phyloP scores from a whole-genome alignment of 2,113 vertebrate genomes.

The Abramis brama region DNA sequence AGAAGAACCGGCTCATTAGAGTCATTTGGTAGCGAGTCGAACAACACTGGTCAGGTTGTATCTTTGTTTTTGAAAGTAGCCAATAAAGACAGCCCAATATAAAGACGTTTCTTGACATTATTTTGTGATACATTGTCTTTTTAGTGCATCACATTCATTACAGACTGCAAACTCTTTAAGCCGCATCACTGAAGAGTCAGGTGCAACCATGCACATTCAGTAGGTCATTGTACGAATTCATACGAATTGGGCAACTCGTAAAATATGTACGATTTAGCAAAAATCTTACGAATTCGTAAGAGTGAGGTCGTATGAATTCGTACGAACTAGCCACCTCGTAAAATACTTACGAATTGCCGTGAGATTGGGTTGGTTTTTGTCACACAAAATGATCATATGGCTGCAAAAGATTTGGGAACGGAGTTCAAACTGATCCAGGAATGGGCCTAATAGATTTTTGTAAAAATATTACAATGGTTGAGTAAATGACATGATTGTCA shows the following conservation, averaged over 20 bases:
- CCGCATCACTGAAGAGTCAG: background rate
- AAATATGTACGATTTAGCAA: too few species aligned
- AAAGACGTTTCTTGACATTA: background rate
- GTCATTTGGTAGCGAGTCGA: background rate
- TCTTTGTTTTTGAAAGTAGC: background rate
- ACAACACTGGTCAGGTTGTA: background rate
- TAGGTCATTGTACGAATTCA: too few species aligned
- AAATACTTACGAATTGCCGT: too few species aligned
- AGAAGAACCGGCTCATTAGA: background rate
- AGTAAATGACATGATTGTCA: background rate
- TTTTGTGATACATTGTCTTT: background rate
- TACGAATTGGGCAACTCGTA: too few species aligned
- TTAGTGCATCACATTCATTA: background rate
- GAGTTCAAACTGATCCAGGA: background rate
- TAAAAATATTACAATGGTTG: background rate
- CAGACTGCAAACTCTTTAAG: background rate
- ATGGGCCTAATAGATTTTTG: background rate
- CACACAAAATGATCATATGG: background rate
- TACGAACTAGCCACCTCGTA: too few species aligned
- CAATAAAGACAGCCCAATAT: background rate
- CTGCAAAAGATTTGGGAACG: background rate
- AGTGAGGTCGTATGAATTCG: too few species aligned
- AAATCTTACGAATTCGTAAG: too few species aligned
- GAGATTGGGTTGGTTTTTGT: background rate
- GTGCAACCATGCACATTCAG: background rate